Evolutionary conservation across 1,140 invertebrate genomes (phyloP), one percentile per base, ranked within the genome.

Genomic region (Leptestheria dahalacensis): DNA sequence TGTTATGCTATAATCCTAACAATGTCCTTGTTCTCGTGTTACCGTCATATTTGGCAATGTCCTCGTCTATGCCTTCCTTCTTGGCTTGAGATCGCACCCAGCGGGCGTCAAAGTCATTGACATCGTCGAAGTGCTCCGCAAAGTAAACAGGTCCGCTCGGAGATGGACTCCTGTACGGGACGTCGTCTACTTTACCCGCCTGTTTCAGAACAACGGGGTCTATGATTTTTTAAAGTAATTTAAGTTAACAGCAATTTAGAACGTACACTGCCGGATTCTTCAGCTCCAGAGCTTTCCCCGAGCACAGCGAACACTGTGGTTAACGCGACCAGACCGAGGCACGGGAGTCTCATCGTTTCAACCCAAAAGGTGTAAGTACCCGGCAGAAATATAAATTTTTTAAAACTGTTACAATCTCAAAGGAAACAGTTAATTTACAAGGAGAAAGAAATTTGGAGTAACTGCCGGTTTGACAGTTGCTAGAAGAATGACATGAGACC

Each of bases 1-100:
- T 18, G 26, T 10, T 51, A 11, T 1, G 26, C 15, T 57, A 51
- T 11, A n/a, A 24, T 51, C 26, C 20, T 24, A 51, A 4, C 9
- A 51, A 33, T 51, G 21, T 56, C 10, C 4, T 56, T 41, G 56
- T 63, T 82, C 67, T 41, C 15, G 33, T 41, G 33, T 77, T 75
- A 73, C 93, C 94, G 77, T 97, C 90, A 75, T 97, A 97, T 77
- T 96, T 95, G 2, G 91, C 85, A 62, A 97, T 86, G 63, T 84
- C 82, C 63, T 91, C 90, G 65, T 93, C 89, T 10, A 84, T 84
- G 60, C 82, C 88, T 63, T 96, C 89, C 73, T 97, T 97, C 70
- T 92, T 96, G 1, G 94, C 88, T 71, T 89, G 79, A 0, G 94
- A 97, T 63, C 82, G 75, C 0, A 91, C 73, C 95, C 95, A 98